Conservation (phyloP, 2,113 vertebrate species). For the Mesocricetus auratus region DNA sequence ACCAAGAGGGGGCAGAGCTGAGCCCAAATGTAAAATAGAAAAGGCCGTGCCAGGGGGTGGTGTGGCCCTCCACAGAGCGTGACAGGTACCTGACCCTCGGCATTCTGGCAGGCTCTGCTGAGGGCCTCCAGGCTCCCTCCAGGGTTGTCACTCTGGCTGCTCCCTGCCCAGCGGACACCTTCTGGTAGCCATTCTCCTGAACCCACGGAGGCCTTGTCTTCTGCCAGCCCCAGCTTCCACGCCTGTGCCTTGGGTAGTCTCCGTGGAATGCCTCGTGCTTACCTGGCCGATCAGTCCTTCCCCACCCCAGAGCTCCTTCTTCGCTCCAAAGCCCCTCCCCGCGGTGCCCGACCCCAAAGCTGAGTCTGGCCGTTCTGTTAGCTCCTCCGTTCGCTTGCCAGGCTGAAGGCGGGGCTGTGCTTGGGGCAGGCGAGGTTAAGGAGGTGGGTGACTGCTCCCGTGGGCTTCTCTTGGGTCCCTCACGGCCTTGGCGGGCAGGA, state of each 20-base stretch:
- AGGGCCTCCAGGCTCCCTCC: background rate
- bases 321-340: background rate
- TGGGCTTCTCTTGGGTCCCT: background rate
- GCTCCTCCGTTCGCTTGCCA: background rate
- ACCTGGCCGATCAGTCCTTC: background rate
- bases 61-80: fast-evolving
- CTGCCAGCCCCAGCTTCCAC: background rate
- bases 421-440: background rate
- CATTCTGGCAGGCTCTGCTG: background rate
- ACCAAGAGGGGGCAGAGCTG: background rate
- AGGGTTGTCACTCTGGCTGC: background rate
- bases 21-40: background rate
- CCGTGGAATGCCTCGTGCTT: background rate
- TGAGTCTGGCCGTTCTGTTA: background rate
- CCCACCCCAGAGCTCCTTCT: background rate
- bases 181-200: background rate
- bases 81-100: background rate
- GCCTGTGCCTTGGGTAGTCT: background rate
- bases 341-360: background rate
- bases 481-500: background rate
- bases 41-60: background rate
- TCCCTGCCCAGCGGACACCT: background rate
- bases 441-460: background rate
- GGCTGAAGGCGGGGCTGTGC: background rate
- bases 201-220: fast-evolving